Conservation (phyloP, 2,888 invertebrate genomes). For the Drosophila cracens region DNA sequence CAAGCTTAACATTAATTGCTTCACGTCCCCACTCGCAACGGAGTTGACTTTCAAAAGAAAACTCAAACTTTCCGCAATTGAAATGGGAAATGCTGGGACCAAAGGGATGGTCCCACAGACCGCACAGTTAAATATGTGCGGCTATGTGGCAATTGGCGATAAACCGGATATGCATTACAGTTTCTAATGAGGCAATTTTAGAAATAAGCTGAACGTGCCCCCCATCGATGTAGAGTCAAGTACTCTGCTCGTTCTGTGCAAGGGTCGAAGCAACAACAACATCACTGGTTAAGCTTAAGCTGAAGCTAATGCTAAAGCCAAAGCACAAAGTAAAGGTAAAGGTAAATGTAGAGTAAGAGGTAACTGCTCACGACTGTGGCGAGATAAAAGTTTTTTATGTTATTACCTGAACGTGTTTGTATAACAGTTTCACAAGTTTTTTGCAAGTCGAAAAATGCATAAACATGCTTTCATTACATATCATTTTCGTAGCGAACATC, state of each 20-base stretch:
- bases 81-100: conserved; percentile 11
- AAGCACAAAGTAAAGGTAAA: conserved; percentile 1
- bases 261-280: conserved; percentile 15
- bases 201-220: conserved; percentile 70
- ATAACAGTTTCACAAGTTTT: conserved; percentile 69
- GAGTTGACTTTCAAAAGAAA: conserved; percentile 36
- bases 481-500: conserved; percentile 38
- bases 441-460: conserved; percentile 60
- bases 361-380: conserved; percentile 46
- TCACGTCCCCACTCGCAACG: conserved; percentile 20
- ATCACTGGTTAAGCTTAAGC: conserved; percentile 10
- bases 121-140: conserved; percentile 46
- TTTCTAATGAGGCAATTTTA: conserved; percentile 74
- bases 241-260: conserved; percentile 1
- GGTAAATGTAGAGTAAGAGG: conserved; percentile 17
- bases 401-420: conserved; percentile 73
- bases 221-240: conserved; percentile 32
- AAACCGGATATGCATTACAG: conserved; percentile 73
- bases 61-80: conserved; percentile 22
- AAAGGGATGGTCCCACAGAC: conserved; percentile 30
- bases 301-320: conserved; percentile 5
- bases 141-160: conserved; percentile 64
- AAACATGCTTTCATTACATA: conserved; percentile 62
- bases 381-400: conserved; percentile 74
- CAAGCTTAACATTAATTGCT: conserved; percentile 48